Evolutionary conservation across 1,140 invertebrate genomes (phyloP).

Genomic region (Neodiprion virginianus): DNA sequence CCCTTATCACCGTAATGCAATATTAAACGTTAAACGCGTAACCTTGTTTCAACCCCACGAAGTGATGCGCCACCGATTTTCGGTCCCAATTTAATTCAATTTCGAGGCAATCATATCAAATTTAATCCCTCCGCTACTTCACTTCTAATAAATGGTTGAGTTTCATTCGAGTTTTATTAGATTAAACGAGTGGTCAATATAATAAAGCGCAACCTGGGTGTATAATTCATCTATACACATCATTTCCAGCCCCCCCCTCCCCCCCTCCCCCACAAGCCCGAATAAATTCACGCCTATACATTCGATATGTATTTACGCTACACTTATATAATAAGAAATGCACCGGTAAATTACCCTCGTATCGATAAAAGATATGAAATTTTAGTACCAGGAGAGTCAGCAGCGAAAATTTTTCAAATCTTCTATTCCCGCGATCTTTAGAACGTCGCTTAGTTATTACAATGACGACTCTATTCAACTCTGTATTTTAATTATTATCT

Average conservation of each 20-base stretch:
- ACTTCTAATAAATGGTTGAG: neutral
- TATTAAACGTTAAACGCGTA: conserved; percentile 6
- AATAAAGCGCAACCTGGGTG: neutral
- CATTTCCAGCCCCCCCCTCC: neutral
- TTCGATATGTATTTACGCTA: too few relatives aligned
- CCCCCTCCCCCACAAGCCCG: neutral
- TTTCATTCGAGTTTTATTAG: conserved; percentile 12
- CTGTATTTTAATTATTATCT: too few relatives aligned
- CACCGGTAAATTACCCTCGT: neutral
- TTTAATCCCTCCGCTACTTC: conserved; percentile 8
- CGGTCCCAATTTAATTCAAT: conserved; percentile 13
- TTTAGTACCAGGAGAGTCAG: too few relatives aligned
- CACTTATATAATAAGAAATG: neutral
- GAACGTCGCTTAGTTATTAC: too few relatives aligned
- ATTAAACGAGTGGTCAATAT: conserved; percentile 8
- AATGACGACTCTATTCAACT: too few relatives aligned
- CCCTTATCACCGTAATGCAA: neutral
- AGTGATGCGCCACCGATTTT: conserved; percentile 10
- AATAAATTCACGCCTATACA: neutral
- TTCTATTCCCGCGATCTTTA: too few relatives aligned
- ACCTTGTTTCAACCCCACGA: neutral
- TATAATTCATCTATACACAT: conserved; percentile 6
- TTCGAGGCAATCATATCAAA: conserved; percentile 10
- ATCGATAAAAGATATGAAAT: neutral
- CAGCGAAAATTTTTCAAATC: too few relatives aligned